A percentile compares a stretch with the other conserved stretches of the same genome.
Evolutionary conservation across 2,797 vertebrate genomes (phyloP).

Genomic region (Myotis vivesi): DNA sequence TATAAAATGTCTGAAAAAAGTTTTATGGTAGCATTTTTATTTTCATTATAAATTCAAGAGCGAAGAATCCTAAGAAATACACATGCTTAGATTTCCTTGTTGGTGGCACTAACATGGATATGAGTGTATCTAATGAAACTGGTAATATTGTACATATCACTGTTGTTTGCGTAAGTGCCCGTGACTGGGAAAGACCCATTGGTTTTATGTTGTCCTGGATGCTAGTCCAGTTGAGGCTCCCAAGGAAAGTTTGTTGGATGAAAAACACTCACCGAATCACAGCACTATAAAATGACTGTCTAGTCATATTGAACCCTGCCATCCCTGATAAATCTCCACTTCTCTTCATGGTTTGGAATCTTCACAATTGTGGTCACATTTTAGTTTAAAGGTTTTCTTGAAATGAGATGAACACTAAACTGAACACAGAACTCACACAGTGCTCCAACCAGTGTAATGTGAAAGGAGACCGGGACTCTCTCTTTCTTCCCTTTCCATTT

Average conservation of each 20-base stretch:
- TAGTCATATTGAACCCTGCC: neutral
- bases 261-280: neutral
- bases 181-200: neutral
- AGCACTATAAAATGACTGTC: neutral
- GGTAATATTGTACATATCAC: neutral
- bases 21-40: neutral
- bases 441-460: neutral
- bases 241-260: neutral
- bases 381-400: neutral
- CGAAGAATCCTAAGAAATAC: neutral
- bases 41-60: neutral
- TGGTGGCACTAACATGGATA: neutral
- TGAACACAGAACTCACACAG: neutral
- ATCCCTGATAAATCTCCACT: neutral
- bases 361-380: neutral
- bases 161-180: neutral
- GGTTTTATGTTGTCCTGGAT: neutral
- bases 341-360: neutral
- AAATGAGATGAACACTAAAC: neutral
- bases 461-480: neutral
- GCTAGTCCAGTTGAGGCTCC: neutral
- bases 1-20: neutral
- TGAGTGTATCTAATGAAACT: neutral
- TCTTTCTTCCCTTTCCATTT: neutral
- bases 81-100: neutral